A percentile compares a stretch with the other conserved stretches of the same genome.
Evolutionary conservation across 2,113 vertebrate genomes (phyloP).

Genomic region (Catharus minimus): DNA sequence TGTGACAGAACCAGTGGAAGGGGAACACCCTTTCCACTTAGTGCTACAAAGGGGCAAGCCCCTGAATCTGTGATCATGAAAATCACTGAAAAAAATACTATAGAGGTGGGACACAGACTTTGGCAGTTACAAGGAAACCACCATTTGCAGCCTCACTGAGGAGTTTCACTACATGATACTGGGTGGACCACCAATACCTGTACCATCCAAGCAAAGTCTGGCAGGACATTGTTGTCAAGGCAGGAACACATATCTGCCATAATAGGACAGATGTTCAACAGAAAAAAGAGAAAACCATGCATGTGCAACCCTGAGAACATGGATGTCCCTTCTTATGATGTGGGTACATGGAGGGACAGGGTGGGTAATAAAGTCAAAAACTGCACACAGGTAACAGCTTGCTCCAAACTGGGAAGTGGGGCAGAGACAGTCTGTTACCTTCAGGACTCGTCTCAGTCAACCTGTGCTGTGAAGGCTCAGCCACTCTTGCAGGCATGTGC

Average conservation of each 20-base stretch:
- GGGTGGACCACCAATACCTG: background rate
- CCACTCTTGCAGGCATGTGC: background rate
- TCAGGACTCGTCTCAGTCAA: background rate
- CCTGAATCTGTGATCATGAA: background rate
- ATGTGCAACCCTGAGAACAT: background rate
- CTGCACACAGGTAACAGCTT: rapidly evolving
- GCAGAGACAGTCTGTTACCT: background rate
- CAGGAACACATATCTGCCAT: background rate
- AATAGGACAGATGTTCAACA: background rate
- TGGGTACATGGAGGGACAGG: background rate
- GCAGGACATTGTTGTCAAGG: background rate
- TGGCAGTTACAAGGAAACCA: background rate
- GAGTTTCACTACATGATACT: background rate
- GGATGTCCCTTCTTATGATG: background rate
- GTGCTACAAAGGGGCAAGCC: background rate
- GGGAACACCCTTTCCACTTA: background rate
- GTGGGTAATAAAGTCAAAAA: background rate
- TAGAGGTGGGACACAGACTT: background rate
- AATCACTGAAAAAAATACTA: background rate
- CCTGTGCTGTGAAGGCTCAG: background rate
- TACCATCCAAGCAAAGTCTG: background rate
- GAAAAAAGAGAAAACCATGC: background rate
- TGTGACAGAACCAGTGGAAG: background rate
- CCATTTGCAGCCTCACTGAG: background rate
- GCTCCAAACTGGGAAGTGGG: background rate